Percentiles rank a stretch among this genome's conserved stretches.
Conservation (phyloP, 2,888 invertebrate species). For the Acanthosoma haemorrhoidale region DNA sequence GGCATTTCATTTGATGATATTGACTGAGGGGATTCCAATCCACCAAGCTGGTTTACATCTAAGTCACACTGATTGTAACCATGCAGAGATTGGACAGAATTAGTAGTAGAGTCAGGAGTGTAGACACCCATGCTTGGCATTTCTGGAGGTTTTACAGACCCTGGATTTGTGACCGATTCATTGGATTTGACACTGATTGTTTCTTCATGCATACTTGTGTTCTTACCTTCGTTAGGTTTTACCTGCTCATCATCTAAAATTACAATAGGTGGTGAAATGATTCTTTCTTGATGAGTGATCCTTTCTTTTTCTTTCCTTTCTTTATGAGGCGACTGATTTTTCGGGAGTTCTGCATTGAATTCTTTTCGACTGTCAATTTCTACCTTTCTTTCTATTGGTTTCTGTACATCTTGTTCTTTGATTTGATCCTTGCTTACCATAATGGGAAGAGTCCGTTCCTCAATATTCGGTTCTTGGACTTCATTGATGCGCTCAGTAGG, state of each 20-base stretch:
- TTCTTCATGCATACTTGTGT: constrained; percentile 25
- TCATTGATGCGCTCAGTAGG: background rate
- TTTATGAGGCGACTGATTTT: constrained; percentile 1
- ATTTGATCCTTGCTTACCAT: background rate
- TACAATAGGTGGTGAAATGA: constrained; percentile 33
- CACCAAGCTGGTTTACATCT: constrained; percentile 65
- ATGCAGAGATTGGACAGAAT: constrained; percentile 73
- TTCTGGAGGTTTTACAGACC: constrained; percentile 27
- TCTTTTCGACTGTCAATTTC: background rate
- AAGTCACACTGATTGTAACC: constrained; percentile 71
- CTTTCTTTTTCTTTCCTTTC: constrained; percentile 25
- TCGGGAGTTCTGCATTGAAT: background rate
- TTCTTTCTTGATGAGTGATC: too few relatives aligned
- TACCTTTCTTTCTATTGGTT: background rate
- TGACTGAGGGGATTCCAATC: constrained; percentile 55
- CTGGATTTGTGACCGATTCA: constrained; percentile 6
- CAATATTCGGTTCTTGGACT: background rate
- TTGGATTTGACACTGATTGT: background rate
- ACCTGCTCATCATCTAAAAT: constrained; percentile 33
- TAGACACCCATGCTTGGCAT: constrained; percentile 70
- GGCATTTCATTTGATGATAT: constrained; percentile 58
- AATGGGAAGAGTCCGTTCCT: background rate
- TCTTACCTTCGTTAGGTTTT: constrained; percentile 18
- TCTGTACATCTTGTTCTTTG: background rate
- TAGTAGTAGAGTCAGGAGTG: constrained; percentile 76